Evolutionary conservation across 2,113 vertebrate species (phyloP).

Genomic region (Chaenogobius annularis): DNA sequence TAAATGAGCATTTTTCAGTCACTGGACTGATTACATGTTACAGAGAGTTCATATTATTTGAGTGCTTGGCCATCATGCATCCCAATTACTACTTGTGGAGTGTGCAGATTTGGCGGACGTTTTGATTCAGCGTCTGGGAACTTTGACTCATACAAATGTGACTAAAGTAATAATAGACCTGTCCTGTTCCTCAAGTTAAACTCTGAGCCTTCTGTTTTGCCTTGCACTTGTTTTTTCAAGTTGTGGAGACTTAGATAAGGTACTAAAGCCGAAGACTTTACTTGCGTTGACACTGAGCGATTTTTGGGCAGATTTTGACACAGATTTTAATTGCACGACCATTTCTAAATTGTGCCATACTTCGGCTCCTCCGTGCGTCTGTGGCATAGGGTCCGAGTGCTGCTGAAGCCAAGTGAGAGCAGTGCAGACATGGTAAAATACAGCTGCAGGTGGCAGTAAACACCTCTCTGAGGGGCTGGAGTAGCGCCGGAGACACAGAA

Average conservation of each 20-base stretch:
- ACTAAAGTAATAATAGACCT: conserved; percentile 32
- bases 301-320: too few relatives aligned
- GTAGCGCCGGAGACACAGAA: too few relatives aligned
- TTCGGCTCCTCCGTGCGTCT: too few relatives aligned
- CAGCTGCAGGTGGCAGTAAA: too few relatives aligned
- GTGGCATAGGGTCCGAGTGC: too few relatives aligned
- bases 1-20: background rate
- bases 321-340: too few relatives aligned
- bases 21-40: background rate
- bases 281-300: background rate
- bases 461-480: too few relatives aligned
- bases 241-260: background rate
- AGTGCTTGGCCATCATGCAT: background rate
- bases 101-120: conserved; percentile 9
- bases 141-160: conserved; percentile 29
- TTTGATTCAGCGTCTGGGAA: conserved; percentile 14
- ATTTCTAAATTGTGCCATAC: too few relatives aligned
- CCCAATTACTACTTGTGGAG: background rate
- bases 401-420: too few relatives aligned
- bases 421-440: too few relatives aligned
- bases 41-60: background rate
- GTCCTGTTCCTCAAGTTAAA: conserved; percentile 3
- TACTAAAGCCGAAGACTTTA: background rate
- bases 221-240: background rate
- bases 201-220: background rate